A percentile compares a stretch with the other conserved stretches of the same genome.
Evolutionary conservation across 2,113 vertebrate species (phyloP).

Genomic region (Galeopterus variegatus): DNA sequence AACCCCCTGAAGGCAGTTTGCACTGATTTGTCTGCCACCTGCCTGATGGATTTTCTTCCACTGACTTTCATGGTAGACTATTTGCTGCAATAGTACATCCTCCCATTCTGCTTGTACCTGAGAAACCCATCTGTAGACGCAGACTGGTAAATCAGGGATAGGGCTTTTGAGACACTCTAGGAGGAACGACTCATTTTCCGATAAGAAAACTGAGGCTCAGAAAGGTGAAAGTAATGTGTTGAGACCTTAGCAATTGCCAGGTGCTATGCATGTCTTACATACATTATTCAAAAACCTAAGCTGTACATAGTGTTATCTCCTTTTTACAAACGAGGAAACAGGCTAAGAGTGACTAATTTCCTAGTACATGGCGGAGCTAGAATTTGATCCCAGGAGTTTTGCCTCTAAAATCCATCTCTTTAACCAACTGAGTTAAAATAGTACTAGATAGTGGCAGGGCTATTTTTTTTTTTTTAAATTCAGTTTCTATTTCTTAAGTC

Average conservation of each 20-base stretch:
- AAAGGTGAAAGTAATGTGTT: neutral
- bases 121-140: neutral
- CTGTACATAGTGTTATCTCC: neutral
- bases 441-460: neutral
- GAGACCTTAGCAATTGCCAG: neutral
- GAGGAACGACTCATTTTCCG: neutral
- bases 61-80: neutral
- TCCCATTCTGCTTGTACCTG: neutral
- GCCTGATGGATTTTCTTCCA: neutral
- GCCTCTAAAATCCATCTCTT: neutral
- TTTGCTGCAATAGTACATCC: neutral
- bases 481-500: conserved; percentile 13
- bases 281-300: neutral
- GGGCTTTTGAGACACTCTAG: neutral
- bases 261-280: neutral
- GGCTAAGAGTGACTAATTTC: neutral
- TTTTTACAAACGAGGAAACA: neutral
- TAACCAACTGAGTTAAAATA: neutral
- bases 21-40: neutral
- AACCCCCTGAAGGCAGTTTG: neutral
- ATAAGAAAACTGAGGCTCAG: neutral
- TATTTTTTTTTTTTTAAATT: neutral
- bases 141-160: neutral
- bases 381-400: neutral
- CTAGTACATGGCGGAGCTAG: neutral